Conservation (phyloP, 2,888 invertebrate genomes). For the Smittia aterrima region DNA sequence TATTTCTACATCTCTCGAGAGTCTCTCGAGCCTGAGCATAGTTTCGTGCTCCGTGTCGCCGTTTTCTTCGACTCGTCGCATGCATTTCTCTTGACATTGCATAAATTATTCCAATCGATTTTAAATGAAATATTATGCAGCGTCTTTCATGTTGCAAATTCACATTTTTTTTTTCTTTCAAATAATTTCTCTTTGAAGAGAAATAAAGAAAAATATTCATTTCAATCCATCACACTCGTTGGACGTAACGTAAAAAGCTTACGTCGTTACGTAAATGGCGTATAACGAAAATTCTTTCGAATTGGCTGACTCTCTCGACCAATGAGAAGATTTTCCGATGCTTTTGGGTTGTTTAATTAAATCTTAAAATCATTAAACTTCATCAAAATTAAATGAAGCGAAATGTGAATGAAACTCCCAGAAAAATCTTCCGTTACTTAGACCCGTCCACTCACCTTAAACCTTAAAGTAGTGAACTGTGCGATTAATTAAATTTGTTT, state of each 20-base stretch:
- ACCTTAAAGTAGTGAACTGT: no score
- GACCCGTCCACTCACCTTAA: no score
- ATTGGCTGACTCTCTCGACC: not conserved
- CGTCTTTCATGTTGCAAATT: not conserved
- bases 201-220: not conserved
- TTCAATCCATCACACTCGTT: not conserved
- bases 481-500: constrained; percentile 9
- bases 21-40: no score
- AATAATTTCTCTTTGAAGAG: no score
- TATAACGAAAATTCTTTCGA: not conserved
- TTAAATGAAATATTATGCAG: constrained; percentile 7
- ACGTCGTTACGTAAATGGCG: constrained; percentile 16
- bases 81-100: constrained; percentile 17
- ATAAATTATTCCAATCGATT: constrained; percentile 21
- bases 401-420: no score
- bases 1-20: not conserved
- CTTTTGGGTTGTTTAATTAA: not conserved
- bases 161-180: not conserved
- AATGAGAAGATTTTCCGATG: not conserved
- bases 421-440: no score
- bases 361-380: no score
- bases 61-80: not conserved
- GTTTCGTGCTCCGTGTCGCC: constrained; percentile 4
- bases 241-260: not conserved
- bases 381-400: no score